These are phyloP conservation scores for Falco naumanni DNA, from an alignment of 2,797 vertebrate species.

Conservation along the genomic window DNA sequence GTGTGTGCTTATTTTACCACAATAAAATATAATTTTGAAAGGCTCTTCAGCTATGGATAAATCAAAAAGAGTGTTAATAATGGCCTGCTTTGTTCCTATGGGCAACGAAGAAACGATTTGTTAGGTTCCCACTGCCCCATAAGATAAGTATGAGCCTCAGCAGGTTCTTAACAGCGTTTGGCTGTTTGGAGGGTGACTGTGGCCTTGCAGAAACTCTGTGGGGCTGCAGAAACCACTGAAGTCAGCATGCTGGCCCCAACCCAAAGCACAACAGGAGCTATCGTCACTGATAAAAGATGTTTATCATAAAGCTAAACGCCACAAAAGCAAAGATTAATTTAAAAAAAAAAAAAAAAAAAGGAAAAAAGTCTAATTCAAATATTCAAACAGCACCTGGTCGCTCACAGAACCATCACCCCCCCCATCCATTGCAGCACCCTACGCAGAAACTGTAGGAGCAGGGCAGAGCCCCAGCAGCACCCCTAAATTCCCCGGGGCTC, in stretches of 20 bases:
- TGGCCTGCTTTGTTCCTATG: background rate
- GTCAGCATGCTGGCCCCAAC: background rate
- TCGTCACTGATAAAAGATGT: rapidly evolving
- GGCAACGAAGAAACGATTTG: background rate
- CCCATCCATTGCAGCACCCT: rapidly evolving
- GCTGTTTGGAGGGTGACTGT: background rate
- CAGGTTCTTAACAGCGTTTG: background rate
- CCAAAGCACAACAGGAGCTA: background rate
- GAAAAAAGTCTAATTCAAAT: background rate
- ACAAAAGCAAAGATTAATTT: background rate
- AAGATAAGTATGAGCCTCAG: background rate
- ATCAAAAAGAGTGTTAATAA: background rate
- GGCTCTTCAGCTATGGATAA: background rate
- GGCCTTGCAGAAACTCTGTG: rapidly evolving
- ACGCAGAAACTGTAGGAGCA: background rate
- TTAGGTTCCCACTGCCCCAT: background rate
- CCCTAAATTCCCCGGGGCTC: background rate
- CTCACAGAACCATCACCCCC: background rate
- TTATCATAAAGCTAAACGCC: background rate
- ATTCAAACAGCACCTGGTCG: background rate
- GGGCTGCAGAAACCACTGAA: background rate
- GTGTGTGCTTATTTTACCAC: background rate
- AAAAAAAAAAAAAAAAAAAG: background rate
- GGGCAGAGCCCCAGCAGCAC: background rate
- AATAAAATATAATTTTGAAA: background rate